phyloP scores from a whole-genome alignment of 1,140 invertebrate genomes.

The Notospermus geniculatus region DNA sequence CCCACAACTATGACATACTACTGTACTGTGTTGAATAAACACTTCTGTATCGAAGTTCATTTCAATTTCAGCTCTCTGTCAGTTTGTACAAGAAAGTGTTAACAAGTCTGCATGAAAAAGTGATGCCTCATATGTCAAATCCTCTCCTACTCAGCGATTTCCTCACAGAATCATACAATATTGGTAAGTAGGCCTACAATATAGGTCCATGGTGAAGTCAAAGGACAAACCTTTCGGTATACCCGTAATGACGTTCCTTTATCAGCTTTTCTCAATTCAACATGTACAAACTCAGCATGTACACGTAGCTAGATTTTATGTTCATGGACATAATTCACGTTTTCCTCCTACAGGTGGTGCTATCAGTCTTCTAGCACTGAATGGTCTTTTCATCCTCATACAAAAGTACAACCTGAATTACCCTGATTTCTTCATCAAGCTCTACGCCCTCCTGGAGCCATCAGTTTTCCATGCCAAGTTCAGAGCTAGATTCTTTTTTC shows the following conservation, averaged over 20 bases:
- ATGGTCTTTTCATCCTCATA: slow-evolving; percentile 88
- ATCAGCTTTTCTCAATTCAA: too few species aligned
- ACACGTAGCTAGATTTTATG: too few species aligned
- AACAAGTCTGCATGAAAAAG: slow-evolving; percentile 75
- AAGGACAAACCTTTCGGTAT: too few species aligned
- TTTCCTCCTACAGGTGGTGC: slow-evolving; percentile 85
- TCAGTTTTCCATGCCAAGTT: slow-evolving; percentile 88
- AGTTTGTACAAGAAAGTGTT: slow-evolving; percentile 75
- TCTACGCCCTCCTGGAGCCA: slow-evolving; percentile 89
- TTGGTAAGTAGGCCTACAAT: slow-evolving; percentile 63
- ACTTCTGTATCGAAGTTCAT: background rate
- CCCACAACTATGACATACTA: too few species aligned
- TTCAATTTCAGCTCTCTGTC: slow-evolving; percentile 57
- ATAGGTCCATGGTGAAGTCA: too few species aligned
- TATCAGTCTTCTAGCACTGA: slow-evolving; percentile 83
- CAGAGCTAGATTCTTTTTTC: slow-evolving; percentile 77
- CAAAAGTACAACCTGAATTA: slow-evolving; percentile 91
- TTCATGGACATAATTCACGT: too few species aligned
- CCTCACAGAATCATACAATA: slow-evolving; percentile 83
- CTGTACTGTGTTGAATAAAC: background rate
- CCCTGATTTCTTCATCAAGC: slow-evolving; percentile 89
- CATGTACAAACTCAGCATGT: too few species aligned
- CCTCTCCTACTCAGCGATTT: slow-evolving; percentile 88
- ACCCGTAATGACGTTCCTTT: too few species aligned
- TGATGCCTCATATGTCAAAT: slow-evolving; percentile 76